Evolutionary conservation across 2,113 vertebrate genomes (phyloP).

Genomic region (Eclectus roratus): DNA sequence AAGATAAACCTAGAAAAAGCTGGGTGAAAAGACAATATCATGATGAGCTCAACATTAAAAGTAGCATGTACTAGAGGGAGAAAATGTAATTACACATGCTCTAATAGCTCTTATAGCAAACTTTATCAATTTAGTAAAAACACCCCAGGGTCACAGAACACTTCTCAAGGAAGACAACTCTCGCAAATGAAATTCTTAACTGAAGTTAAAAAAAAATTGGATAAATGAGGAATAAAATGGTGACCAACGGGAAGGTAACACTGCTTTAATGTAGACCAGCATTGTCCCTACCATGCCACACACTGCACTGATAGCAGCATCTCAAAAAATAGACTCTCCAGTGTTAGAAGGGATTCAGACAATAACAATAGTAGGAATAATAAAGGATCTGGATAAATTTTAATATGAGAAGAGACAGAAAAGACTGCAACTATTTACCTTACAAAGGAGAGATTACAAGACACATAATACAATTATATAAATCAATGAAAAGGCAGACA

Average conservation of each 20-base stretch:
- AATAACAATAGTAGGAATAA: neutral
- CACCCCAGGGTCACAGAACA: neutral
- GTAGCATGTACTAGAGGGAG: neutral
- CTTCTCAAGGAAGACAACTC: neutral
- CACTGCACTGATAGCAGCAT: neutral
- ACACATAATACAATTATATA: neutral
- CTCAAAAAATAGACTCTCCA: neutral
- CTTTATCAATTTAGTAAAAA: neutral
- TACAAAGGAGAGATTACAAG: neutral
- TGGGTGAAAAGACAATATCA: neutral
- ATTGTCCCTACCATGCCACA: neutral
- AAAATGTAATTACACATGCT: neutral
- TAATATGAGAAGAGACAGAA: neutral
- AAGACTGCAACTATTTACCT: neutral
- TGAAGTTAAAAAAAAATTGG: neutral
- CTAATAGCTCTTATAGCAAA: neutral
- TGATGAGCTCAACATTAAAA: neutral
- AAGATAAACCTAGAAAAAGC: neutral
- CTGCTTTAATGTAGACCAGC: neutral
- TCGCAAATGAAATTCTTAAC: neutral
- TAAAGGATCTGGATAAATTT: neutral
- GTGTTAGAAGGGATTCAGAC: neutral
- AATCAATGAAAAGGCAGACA: neutral
- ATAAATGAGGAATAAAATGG: neutral
- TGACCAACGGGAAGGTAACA: neutral